Conservation (phyloP, 2,113 vertebrate species). For the Phalacrocorax pelagicus region DNA sequence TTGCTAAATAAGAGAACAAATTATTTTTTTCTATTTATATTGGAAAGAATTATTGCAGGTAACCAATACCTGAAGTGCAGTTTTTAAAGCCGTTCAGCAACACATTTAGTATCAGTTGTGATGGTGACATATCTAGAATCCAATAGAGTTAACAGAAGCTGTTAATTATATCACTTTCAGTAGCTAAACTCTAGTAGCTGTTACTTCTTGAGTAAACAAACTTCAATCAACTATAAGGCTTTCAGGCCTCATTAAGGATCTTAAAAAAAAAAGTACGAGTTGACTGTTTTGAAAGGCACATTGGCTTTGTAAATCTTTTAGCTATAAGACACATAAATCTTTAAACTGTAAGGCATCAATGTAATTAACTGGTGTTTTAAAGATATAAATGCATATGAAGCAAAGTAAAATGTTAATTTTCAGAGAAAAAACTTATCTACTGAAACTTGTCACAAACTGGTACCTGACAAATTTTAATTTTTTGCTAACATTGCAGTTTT, state of each 20-base stretch:
- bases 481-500: background rate
- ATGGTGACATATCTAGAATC: background rate
- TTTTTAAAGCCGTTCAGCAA: background rate
- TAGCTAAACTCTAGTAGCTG: conserved; percentile 9
- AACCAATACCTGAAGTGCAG: background rate
- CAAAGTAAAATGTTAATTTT: background rate
- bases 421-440: background rate
- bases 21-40: background rate
- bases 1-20: background rate
- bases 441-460: background rate
- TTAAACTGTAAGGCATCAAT: background rate
- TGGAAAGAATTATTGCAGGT: background rate
- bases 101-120: background rate
- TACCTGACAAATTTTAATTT: background rate
- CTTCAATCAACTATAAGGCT: conserved; percentile 22
- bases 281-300: conserved; percentile 15
- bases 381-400: background rate
- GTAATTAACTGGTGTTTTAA: background rate
- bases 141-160: background rate
- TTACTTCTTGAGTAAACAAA: conserved; percentile 42
- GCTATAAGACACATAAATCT: background rate
- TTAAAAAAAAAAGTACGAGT: background rate
- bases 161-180: conserved; percentile 30
- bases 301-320: background rate
- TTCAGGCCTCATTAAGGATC: conserved; percentile 8